Evolutionary conservation across 1,140 invertebrate genomes (phyloP).

Genomic region (Doryteuthis pealeii): DNA sequence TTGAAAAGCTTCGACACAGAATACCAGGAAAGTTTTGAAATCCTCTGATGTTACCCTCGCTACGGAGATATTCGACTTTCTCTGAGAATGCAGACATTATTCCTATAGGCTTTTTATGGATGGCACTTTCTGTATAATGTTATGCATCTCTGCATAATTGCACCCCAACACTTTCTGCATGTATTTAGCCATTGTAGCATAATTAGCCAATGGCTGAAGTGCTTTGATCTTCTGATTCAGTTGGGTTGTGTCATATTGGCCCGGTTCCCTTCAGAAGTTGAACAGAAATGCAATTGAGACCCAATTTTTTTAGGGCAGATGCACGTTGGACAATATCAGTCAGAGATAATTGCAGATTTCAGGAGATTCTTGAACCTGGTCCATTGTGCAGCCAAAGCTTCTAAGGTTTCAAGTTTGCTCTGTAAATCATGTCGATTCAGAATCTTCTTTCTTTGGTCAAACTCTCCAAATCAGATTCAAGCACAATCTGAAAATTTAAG

Average conservation of each 20-base stretch:
- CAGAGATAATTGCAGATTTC: background rate
- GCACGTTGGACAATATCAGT: background rate
- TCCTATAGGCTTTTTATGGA: background rate
- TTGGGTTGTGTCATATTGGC: background rate
- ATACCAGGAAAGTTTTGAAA: background rate
- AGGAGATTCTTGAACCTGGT: constrained; percentile 11
- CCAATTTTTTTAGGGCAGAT: background rate
- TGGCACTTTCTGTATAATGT: background rate
- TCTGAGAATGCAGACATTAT: background rate
- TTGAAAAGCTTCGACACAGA: background rate
- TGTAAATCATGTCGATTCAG: background rate
- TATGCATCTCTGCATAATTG: background rate
- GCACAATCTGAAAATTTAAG: background rate
- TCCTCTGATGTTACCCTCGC: background rate
- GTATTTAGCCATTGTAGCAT: background rate
- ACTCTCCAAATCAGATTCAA: too few relatives aligned
- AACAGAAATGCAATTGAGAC: background rate
- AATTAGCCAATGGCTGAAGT: background rate
- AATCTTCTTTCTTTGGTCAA: background rate
- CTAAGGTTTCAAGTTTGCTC: constrained; percentile 12
- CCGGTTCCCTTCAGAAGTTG: background rate
- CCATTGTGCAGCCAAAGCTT: constrained; percentile 8
- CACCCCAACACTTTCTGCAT: background rate
- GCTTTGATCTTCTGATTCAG: background rate
- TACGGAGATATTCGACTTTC: background rate